Percentiles rank a stretch among this genome's conserved stretches.
These are phyloP conservation scores for Dromas ardeola DNA, from an alignment of 2,113 vertebrate genomes.

Conservation along the genomic window DNA sequence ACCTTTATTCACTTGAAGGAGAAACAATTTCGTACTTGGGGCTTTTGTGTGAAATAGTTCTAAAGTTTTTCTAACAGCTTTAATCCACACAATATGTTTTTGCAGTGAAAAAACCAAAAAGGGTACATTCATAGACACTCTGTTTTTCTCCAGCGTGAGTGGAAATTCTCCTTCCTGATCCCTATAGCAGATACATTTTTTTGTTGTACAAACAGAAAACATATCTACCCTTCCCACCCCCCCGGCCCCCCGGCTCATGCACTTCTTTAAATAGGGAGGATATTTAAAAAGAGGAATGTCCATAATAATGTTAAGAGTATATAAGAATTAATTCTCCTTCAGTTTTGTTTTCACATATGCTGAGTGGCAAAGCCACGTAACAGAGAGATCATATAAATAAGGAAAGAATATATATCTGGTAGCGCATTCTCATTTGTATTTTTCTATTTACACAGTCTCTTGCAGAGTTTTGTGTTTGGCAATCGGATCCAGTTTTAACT, in stretches of 20 bases:
- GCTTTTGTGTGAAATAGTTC: background rate
- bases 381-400: background rate
- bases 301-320: background rate
- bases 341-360: background rate
- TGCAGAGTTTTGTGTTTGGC: background rate
- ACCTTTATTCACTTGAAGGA: background rate
- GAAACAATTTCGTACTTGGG: background rate
- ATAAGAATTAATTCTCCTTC: background rate
- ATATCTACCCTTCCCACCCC: rapidly evolving
- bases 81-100: rapidly evolving
- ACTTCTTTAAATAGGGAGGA: background rate
- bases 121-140: background rate
- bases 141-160: background rate
- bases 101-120: background rate
- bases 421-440: background rate
- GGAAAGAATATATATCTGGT: background rate
- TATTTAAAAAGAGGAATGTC: background rate
- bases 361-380: background rate
- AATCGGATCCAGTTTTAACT: background rate
- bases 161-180: background rate
- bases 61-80: background rate
- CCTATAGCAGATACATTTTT: background rate
- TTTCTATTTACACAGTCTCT: background rate
- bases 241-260: rapidly evolving
- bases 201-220: background rate